Conservation (phyloP, 1,140 invertebrate species). For the Sycobia sp. region DNA sequence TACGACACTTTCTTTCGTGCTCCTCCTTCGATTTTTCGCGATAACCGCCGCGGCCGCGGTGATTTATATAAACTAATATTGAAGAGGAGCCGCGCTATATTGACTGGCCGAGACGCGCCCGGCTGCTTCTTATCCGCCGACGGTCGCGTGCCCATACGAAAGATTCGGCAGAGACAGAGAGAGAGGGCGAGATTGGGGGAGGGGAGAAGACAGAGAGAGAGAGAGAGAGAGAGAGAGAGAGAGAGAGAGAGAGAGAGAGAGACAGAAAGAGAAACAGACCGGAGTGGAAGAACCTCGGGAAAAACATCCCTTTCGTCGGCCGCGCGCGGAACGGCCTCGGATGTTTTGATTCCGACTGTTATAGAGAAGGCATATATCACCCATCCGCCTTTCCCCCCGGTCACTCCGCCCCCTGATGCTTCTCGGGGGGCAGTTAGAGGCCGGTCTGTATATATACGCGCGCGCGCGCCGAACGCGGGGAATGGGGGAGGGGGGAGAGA, state of each 20-base stretch:
- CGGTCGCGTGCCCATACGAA: too few relatives aligned
- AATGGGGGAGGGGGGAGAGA: slow-evolving; percentile 7
- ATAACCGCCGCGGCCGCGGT: not conserved
- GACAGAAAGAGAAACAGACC: too few relatives aligned
- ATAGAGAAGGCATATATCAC: slow-evolving; percentile 35
- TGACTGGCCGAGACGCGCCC: slow-evolving; percentile 11
- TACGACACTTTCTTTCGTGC: not conserved
- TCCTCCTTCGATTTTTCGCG: slow-evolving; percentile 4
- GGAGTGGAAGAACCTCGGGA: too few relatives aligned
- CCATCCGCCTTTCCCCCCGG: slow-evolving; percentile 3
- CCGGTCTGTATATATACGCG: too few relatives aligned
- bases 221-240: not conserved
- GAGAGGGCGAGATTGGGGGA: not conserved
- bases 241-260: too few relatives aligned
- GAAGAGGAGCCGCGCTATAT: slow-evolving; percentile 18
- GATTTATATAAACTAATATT: slow-evolving; percentile 33
- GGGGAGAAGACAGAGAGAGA: too few relatives aligned
- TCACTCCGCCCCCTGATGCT: slow-evolving; percentile 1
- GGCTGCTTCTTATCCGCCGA: too few relatives aligned
- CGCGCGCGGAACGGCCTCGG: slow-evolving; percentile 11
- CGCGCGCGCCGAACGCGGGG: not conserved
- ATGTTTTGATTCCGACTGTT: slow-evolving; percentile 35
- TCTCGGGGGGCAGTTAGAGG: not conserved
- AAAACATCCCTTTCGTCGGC: slow-evolving; percentile 21
- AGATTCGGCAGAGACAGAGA: not conserved